Evolutionary conservation across 1,140 invertebrate genomes (phyloP), one percentile per base, ranked within the genome.

Genomic region (Euura lappo): DNA sequence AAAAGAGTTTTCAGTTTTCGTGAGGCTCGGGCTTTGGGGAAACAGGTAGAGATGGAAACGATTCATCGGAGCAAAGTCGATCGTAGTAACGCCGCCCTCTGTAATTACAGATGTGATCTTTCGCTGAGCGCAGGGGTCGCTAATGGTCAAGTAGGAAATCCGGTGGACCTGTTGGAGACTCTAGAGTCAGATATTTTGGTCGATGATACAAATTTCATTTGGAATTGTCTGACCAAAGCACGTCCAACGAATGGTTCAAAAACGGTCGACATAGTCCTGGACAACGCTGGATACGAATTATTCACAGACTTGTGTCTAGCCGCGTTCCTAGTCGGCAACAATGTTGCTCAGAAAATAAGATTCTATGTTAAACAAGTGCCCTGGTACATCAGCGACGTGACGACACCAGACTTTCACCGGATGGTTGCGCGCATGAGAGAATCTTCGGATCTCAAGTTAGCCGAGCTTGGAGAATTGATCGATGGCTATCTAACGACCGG

Each of bases 381-480:
- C 0, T 99, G 98, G 98, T 99, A 96, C 85, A 92, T 99, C 2
- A 99, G 98, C 7, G 98, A 99, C 86, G 93, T 94, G 1, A 96
- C 92, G 6, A 77, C 77, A 28, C 79, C 86, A 5, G 98, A 99
- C 88, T 93, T 98, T 69, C 76, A 91, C 76, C 97, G 93, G 92
- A 90, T 91, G 0, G 75, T 93, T 11, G 73, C 90, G 8, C 81
- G 84, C 47, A 83, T 92, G 75, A 76, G 74, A 42, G 79, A 83
- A 28, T 85, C 88, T 45, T 4, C 79, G 2, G 76, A 87, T 74
- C 71, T 81, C 60, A 68, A 80, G 66, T 71, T 90, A 46, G 73
- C 83, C 75, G 77, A 89, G 42, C 80, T 93, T 10, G 91, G 89
- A 1, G 76, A 89, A 13, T 86, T 86, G 44, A 94, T 93, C 89